Evolutionary conservation across 2,113 vertebrate genomes (phyloP).

Genomic region (Hemichromis elongatus): DNA sequence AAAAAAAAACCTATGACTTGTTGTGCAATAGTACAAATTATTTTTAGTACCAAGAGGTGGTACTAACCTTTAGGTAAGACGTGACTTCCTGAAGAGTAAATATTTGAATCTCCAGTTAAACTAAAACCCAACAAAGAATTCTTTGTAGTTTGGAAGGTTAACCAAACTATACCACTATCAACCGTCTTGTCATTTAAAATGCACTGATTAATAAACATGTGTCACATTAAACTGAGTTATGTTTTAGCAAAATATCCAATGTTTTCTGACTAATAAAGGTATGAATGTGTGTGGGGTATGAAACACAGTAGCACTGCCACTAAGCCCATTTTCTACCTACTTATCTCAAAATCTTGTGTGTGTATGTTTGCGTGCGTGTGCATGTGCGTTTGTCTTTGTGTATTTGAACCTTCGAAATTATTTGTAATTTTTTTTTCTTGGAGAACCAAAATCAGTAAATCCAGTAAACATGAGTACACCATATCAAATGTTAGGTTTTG

Average conservation of each 20-base stretch:
- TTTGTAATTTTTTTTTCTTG: background rate
- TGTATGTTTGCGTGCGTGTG: background rate
- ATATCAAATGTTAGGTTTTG: slow-evolving; percentile 7
- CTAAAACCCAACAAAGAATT: background rate
- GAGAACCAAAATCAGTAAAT: background rate
- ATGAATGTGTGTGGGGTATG: background rate
- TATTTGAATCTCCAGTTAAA: slow-evolving; percentile 28
- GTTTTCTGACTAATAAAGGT: background rate
- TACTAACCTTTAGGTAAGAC: background rate
- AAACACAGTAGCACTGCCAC: slow-evolving; percentile 52
- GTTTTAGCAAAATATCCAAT: background rate
- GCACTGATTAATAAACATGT: slow-evolving; percentile 33
- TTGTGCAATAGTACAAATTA: slow-evolving; percentile 73
- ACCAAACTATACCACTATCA: slow-evolving; percentile 22
- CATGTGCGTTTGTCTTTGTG: no score
- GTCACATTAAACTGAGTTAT: background rate
- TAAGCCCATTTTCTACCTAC: background rate
- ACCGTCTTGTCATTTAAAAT: slow-evolving; percentile 29
- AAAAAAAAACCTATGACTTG: slow-evolving; percentile 45
- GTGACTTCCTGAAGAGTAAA: slow-evolving; percentile 6
- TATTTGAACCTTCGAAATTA: background rate
- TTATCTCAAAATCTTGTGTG: background rate
- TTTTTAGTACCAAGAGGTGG: slow-evolving; percentile 28
- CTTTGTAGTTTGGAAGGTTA: slow-evolving; percentile 11
- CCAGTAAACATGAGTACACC: background rate